phyloP scores from a whole-genome alignment of 2,888 invertebrate species.

The Drosophila koepferae region DNA sequence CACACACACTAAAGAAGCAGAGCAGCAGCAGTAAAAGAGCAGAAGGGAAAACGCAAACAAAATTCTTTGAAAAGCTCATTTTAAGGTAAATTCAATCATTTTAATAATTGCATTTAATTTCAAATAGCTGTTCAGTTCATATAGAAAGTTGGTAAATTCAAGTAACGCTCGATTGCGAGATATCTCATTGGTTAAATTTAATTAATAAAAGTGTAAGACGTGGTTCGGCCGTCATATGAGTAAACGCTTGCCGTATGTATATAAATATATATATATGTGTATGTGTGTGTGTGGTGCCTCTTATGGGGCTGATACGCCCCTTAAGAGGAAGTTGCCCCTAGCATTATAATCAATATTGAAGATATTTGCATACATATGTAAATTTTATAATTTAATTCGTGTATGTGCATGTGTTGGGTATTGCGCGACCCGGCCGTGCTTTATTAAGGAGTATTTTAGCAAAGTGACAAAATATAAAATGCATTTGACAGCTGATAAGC shows the following conservation, averaged over 20 bases:
- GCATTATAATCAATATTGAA: slow-evolving; percentile 32
- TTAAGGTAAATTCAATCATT: slow-evolving; percentile 43
- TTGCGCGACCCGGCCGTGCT: not conserved
- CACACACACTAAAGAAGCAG: slow-evolving; percentile 27
- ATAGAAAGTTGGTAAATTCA: not conserved
- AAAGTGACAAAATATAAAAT: not conserved
- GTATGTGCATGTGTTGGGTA: not conserved
- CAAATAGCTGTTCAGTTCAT: not conserved
- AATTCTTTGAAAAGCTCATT: slow-evolving; percentile 45
- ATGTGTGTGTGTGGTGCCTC: slow-evolving; percentile 9
- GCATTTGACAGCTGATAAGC: not conserved
- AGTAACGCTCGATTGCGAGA: not conserved
- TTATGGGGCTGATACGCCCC: slow-evolving; percentile 49
- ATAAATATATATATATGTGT: slow-evolving; percentile 5
- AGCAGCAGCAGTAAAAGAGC: slow-evolving; percentile 42
- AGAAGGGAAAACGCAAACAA: slow-evolving; percentile 48
- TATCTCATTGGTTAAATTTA: slow-evolving; percentile 2
- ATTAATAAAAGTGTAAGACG: slow-evolving; percentile 47
- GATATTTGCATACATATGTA: slow-evolving; percentile 4
- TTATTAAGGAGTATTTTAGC: not conserved
- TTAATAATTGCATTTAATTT: slow-evolving; percentile 3
- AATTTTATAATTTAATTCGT: not conserved
- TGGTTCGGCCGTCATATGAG: slow-evolving; percentile 57
- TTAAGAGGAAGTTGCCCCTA: slow-evolving; percentile 25
- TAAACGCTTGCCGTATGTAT: slow-evolving; percentile 27